A percentile compares a stretch with the other conserved stretches of the same genome.
Conservation (phyloP, 2,888 invertebrate genomes). For the Therioaphis trifolii region DNA sequence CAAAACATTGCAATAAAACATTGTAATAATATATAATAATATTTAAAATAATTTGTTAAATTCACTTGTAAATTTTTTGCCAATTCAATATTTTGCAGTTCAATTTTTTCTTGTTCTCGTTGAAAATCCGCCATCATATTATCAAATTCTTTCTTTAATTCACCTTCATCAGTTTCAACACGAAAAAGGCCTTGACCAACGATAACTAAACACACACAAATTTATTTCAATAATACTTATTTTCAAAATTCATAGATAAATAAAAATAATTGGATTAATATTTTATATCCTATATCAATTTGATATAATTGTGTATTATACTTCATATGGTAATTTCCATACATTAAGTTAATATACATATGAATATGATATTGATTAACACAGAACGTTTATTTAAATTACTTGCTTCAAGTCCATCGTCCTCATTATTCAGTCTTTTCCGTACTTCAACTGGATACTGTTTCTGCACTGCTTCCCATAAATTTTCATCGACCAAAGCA, state of each 20-base stretch:
- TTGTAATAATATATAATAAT: too few species aligned
- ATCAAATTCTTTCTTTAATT: constrained; percentile 64
- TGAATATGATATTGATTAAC: too few species aligned
- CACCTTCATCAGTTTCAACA: constrained; percentile 43
- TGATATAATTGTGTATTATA: too few species aligned
- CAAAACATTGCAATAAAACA: too few species aligned
- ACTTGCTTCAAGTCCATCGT: constrained; percentile 74
- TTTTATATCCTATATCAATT: too few species aligned
- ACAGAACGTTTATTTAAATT: constrained; percentile 67
- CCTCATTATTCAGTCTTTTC: constrained; percentile 74
- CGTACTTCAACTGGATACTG: constrained; percentile 77
- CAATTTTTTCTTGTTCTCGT: constrained; percentile 61
- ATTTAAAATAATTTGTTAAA: not conserved
- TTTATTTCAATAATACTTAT: too few species aligned
- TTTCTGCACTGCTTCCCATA: constrained; percentile 78
- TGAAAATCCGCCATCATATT: constrained; percentile 61
- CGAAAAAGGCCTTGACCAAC: constrained; percentile 1
- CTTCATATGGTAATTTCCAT: too few species aligned
- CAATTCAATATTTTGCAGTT: constrained; percentile 61
- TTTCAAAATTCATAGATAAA: too few species aligned
- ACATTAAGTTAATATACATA: too few species aligned
- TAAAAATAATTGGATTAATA: too few species aligned
- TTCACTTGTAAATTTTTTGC: constrained; percentile 64
- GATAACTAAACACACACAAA: constrained; percentile 21
- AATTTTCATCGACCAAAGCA: constrained; percentile 75